Conservation (phyloP, 1,140 invertebrate species). For the Drosophila kohkoa region DNA sequence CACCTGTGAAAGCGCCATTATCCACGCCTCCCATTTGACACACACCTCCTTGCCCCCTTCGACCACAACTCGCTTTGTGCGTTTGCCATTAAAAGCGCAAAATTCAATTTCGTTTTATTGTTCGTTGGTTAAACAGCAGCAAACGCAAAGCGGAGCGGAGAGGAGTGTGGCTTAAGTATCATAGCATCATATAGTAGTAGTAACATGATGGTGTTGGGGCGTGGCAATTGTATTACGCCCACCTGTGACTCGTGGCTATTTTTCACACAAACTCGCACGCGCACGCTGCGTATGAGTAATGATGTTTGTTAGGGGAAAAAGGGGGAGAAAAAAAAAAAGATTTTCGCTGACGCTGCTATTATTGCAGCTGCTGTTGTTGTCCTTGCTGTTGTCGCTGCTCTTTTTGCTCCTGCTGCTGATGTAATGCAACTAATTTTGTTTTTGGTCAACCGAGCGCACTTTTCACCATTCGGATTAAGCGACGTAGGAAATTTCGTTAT, state of each 20-base stretch:
- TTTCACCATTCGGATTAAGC: conserved; percentile 28
- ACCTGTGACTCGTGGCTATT: conserved; percentile 68
- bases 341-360: conserved; percentile 37
- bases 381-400: too few relatives aligned
- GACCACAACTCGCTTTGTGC: conserved; percentile 63
- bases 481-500: conserved; percentile 28
- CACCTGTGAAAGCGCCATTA: conserved; percentile 37
- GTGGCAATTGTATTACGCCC: conserved; percentile 73
- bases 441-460: conserved; percentile 39
- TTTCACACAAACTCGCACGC: conserved; percentile 30
- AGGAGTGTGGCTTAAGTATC: conserved; percentile 32
- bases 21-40: conserved; percentile 6
- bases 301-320: conserved; percentile 37
- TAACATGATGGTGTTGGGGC: conserved; percentile 29
- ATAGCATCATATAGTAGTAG: neutral
- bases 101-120: conserved; percentile 83
- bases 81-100: conserved; percentile 79
- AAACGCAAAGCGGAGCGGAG: neutral
- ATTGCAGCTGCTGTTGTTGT: neutral
- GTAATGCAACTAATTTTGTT: conserved; percentile 50
- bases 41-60: conserved; percentile 2
- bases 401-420: conserved; percentile 27
- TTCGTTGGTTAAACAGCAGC: conserved; percentile 76
- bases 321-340: conserved; percentile 1
- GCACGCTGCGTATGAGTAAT: conserved; percentile 61